Conservation (phyloP, 2,797 vertebrate species). For the Tokudaia muenninki region DNA sequence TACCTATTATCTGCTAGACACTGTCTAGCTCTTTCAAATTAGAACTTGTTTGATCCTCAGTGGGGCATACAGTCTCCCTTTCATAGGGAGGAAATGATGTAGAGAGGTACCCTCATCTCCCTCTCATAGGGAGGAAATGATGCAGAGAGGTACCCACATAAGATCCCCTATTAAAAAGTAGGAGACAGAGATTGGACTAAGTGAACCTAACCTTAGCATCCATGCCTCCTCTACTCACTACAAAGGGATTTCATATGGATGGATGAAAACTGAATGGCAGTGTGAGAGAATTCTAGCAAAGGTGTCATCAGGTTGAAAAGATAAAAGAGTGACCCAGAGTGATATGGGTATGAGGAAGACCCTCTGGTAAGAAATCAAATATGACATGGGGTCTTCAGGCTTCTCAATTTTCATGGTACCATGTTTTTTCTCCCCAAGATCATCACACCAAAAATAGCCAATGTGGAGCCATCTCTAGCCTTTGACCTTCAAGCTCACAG, state of each 20-base stretch:
- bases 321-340: background rate
- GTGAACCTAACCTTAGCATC: background rate
- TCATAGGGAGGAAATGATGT: background rate
- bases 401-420: background rate
- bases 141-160: background rate
- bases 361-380: background rate
- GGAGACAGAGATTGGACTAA: background rate
- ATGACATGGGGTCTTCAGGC: background rate
- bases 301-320: background rate
- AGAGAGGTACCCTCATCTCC: background rate
- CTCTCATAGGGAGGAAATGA: background rate
- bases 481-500: conserved; percentile 1
- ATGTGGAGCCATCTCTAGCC: background rate
- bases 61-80: background rate
- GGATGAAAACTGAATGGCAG: background rate
- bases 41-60: background rate
- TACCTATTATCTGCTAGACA: background rate
- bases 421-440: background rate
- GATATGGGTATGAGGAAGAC: background rate
- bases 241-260: background rate
- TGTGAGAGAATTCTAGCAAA: background rate
- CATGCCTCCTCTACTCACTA: background rate
- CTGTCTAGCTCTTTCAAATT: background rate
- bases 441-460: background rate
- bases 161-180: background rate